Evolutionary conservation across 2,888 invertebrate species (phyloP).

Genomic region (Tetheella fluctuosa): DNA sequence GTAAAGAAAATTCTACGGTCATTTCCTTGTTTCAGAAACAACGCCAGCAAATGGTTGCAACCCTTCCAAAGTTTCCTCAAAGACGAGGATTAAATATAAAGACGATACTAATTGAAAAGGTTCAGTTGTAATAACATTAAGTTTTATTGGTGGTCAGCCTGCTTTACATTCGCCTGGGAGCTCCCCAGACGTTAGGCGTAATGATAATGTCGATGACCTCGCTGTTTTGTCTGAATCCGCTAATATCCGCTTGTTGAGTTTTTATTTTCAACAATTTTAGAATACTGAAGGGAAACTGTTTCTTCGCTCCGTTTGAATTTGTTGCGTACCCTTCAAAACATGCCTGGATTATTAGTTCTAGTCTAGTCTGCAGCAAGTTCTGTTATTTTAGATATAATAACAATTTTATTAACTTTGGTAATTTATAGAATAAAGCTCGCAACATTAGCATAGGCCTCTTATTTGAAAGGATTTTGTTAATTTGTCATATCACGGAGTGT

Average conservation of each 20-base stretch:
- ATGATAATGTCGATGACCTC: conserved; percentile 54
- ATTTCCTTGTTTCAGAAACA: conserved; percentile 8
- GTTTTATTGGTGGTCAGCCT: conserved; percentile 63
- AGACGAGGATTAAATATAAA: conserved; percentile 58
- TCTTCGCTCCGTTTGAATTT: no score
- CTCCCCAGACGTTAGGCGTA: conserved; percentile 34
- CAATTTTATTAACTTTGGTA: no score
- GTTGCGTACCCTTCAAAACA: no score
- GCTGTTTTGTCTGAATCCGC: conserved; percentile 3
- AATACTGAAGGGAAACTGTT: neutral
- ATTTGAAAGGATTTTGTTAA: no score
- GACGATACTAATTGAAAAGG: conserved; percentile 68
- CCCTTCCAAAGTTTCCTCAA: conserved; percentile 22
- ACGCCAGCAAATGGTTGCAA: conserved; percentile 19
- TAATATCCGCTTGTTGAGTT: neutral
- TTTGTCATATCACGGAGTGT: no score
- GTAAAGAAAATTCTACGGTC: neutral
- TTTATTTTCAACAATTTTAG: conserved; percentile 7
- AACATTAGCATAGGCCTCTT: no score
- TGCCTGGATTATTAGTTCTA: neutral
- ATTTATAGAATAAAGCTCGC: no score
- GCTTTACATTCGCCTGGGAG: conserved; percentile 40
- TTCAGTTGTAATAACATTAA: conserved; percentile 53
- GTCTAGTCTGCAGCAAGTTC: no score
- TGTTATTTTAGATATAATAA: no score